These are phyloP conservation scores for Conus canariensis DNA, from an alignment of 2,888 invertebrate genomes.

Conservation along the genomic window DNA sequence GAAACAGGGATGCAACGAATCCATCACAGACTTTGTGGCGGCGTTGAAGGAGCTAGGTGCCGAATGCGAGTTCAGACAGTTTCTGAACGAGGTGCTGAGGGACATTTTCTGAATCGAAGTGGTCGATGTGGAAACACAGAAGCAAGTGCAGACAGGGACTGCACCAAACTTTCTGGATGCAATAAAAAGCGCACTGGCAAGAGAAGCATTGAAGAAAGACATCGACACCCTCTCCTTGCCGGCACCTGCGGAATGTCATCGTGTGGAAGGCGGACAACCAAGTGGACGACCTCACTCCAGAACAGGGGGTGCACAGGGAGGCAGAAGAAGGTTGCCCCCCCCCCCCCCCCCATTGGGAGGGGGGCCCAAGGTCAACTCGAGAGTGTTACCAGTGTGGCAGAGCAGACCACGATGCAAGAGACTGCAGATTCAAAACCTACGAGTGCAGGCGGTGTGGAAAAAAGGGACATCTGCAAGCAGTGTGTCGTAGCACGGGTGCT, in stretches of 20 bases:
- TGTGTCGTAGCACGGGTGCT: not conserved
- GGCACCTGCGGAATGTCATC: too few relatives aligned
- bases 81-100: not conserved
- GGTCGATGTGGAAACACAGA: not conserved
- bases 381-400: not conserved
- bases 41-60: not conserved
- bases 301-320: not conserved
- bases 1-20: slow-evolving; percentile 9
- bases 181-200: not conserved
- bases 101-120: not conserved
- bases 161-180: slow-evolving; percentile 1
- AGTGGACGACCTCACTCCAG: too few relatives aligned
- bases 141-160: not conserved
- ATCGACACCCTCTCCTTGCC: not conserved
- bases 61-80: not conserved
- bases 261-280: too few relatives aligned
- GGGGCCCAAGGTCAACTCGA: not conserved
- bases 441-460: not conserved
- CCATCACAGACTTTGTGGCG: slow-evolving; percentile 10
- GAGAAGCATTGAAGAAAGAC: not conserved
- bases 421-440: not conserved
- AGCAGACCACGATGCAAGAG: not conserved
- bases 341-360: too few relatives aligned
- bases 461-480: not conserved
- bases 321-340: not conserved